Percentiles rank a stretch among this genome's conserved stretches.
Conservation (phyloP, 2,797 vertebrate genomes). For the Chelon auratus region DNA sequence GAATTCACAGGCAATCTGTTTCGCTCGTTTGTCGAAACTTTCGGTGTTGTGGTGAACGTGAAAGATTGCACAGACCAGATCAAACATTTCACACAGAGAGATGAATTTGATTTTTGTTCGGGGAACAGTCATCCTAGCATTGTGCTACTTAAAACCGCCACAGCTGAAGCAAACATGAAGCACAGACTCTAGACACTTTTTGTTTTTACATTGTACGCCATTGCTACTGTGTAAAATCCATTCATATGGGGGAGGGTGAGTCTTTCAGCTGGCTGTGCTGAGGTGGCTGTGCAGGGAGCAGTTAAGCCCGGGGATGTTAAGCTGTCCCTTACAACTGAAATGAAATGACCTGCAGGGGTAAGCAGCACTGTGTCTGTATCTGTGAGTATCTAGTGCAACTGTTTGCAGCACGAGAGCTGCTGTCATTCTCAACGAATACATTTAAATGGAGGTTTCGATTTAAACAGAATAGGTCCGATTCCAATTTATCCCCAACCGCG, state of each 20-base stretch:
- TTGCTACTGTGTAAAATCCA: slow-evolving; percentile 26
- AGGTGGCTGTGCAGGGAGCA: slow-evolving; percentile 46
- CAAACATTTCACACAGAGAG: slow-evolving; percentile 60
- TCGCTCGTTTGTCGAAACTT: slow-evolving; percentile 59
- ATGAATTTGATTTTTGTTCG: slow-evolving; percentile 43
- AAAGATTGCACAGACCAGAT: slow-evolving; percentile 54
- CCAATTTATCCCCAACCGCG: neutral
- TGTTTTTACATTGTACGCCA: slow-evolving; percentile 20
- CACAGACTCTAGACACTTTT: neutral
- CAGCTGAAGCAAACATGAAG: slow-evolving; percentile 1
- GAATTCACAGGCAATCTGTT: slow-evolving; percentile 74
- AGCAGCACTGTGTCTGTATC: slow-evolving; percentile 28
- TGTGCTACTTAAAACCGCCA: neutral
- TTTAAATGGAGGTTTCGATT: slow-evolving; percentile 34
- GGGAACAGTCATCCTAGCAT: slow-evolving; percentile 21
- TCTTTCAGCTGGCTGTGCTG: slow-evolving; percentile 16
- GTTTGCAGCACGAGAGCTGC: slow-evolving; percentile 10
- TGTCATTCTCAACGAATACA: slow-evolving; percentile 36
- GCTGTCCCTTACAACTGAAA: slow-evolving; percentile 46
- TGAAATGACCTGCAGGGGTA: slow-evolving; percentile 55
- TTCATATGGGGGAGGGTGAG: slow-evolving; percentile 33
- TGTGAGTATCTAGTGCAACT: slow-evolving; percentile 21
- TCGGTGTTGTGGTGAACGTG: slow-evolving; percentile 51
- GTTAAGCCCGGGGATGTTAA: slow-evolving; percentile 55
- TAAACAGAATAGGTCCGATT: slow-evolving; percentile 3